These are phyloP conservation scores for Caenorhabditis sp. DNA, from an alignment of 2,888 invertebrate genomes.

Conservation along the genomic window DNA sequence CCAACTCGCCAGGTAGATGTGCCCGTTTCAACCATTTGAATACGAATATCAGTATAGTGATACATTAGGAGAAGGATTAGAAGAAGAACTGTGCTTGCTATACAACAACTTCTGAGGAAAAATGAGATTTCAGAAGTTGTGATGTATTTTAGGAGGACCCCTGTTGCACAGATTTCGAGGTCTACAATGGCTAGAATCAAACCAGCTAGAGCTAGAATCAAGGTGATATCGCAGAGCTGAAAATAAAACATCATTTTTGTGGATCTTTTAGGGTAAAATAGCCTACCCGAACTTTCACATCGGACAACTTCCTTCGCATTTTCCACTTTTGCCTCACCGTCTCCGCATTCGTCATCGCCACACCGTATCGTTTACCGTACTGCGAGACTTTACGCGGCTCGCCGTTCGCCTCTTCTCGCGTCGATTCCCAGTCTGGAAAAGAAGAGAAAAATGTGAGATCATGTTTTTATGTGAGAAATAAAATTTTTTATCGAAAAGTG, in stretches of 20 bases:
- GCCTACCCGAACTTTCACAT: conserved; percentile 44
- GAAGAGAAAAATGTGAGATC: too few species aligned
- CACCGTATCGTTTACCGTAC: conserved; percentile 53
- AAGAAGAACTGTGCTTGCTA: conserved; percentile 93
- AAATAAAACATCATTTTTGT: too few species aligned
- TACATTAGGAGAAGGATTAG: conserved; percentile 98
- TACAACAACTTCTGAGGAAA: conserved; percentile 45
- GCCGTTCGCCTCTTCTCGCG: not conserved
- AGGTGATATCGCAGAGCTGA: conserved; percentile 59
- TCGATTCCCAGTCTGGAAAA: conserved; percentile 34
- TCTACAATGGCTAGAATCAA: conserved; percentile 61
- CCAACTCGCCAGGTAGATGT: conserved; percentile 99
- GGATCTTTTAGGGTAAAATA: too few species aligned
- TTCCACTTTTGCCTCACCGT: conserved; percentile 44
- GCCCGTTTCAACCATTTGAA: conserved; percentile 99
- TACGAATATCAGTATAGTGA: conserved; percentile 98
- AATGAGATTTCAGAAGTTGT: conserved; percentile 21
- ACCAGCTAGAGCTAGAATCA: conserved; percentile 55
- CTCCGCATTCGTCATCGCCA: conserved; percentile 48
- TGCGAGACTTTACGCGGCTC: conserved; percentile 8
- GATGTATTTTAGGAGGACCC: conserved; percentile 11
- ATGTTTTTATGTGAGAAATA: not conserved
- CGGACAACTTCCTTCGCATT: conserved; percentile 35
- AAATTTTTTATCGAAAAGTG: not conserved
- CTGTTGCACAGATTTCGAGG: conserved; percentile 55